These are phyloP conservation scores for Pachycephala philippinensis DNA, from an alignment of 2,113 vertebrate genomes.

Conservation along the genomic window DNA sequence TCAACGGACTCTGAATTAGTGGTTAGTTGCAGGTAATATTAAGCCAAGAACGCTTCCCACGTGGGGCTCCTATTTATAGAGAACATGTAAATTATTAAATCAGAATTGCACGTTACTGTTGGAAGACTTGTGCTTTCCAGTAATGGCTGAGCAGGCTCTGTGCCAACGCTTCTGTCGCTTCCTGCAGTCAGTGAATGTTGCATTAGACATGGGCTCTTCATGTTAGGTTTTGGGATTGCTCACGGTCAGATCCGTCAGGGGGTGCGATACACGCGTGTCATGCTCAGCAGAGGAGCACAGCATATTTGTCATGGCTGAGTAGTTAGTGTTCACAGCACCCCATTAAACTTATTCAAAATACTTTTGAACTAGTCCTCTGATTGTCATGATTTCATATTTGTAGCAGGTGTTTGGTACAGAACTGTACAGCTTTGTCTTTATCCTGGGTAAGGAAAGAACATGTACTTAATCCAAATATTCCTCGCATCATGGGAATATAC, in stretches of 20 bases:
- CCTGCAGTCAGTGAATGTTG: background rate
- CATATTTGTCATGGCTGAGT: background rate
- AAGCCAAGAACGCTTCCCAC: background rate
- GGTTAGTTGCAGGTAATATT: background rate
- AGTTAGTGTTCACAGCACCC: background rate
- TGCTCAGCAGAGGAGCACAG: background rate
- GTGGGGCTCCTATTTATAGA: background rate
- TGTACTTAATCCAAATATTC: background rate
- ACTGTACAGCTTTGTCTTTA: background rate
- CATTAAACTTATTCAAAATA: background rate
- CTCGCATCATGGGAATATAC: rapidly evolving
- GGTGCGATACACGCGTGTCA: rapidly evolving
- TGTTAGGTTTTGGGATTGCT: background rate
- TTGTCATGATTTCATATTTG: background rate
- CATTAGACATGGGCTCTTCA: background rate
- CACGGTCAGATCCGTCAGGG: background rate
- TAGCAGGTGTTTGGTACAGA: background rate
- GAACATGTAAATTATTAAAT: constrained; percentile 5
- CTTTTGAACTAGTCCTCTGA: background rate
- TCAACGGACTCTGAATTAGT: background rate
- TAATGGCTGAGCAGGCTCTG: background rate
- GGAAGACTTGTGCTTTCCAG: background rate
- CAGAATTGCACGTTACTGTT: background rate
- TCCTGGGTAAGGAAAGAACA: background rate
- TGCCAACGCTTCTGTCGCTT: background rate